phyloP scores from a whole-genome alignment of 2,113 vertebrate genomes.

The Pontoporia blainvillei region DNA sequence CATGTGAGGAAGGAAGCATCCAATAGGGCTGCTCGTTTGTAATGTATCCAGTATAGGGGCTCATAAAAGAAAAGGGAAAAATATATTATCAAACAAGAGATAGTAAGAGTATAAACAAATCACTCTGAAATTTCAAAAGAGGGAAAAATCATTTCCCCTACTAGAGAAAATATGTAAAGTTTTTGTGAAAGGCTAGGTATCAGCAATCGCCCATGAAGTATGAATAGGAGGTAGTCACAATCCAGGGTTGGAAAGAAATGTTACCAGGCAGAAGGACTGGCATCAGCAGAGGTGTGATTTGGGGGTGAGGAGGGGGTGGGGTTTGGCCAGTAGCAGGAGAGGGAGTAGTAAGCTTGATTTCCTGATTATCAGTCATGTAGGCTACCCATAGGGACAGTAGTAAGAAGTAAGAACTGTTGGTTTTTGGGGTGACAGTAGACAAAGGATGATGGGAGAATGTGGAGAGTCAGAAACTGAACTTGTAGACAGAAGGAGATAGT shows the following conservation, averaged over 20 bases:
- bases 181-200: neutral
- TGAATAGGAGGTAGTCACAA: neutral
- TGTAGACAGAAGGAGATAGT: neutral
- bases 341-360: neutral
- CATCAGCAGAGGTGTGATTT: neutral
- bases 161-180: neutral
- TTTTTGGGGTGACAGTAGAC: neutral
- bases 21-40: neutral
- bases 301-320: too few relatives aligned
- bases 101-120: neutral
- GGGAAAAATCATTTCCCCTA: neutral
- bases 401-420: neutral
- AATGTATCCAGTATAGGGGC: neutral
- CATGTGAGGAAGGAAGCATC: neutral
- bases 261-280: neutral
- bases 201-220: accelerated
- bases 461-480: neutral
- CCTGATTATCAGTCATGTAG: neutral
- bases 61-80: neutral
- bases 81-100: neutral
- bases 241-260: neutral
- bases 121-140: neutral
- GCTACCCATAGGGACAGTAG: neutral
- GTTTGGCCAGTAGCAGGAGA: neutral
- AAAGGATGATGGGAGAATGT: neutral